Base-by-base conservation (phyloP, 2,113 vertebrate genomes). In the Phaethornis superciliosus region DNA sequence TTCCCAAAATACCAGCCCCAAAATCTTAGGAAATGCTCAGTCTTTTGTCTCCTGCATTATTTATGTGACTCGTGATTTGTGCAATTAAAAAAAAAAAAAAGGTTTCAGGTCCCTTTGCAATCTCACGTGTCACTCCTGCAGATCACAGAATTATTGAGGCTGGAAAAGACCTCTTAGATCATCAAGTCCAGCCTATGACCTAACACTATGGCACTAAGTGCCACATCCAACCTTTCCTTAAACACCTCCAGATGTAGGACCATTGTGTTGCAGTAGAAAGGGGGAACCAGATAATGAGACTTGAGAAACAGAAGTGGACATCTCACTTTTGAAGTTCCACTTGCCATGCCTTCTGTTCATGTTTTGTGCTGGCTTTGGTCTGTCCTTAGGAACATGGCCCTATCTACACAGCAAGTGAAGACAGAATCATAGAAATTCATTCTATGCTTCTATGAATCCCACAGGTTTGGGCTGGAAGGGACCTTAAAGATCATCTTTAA, bases 341-440 rank as follows among this genome's bases (percentile, higher is more conserved):
- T 52, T 54, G 49, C 12, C 44, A 28, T 17, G 0, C 49, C n/a
- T n/a, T 33, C 62, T 35, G 9, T 37, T 69, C 20, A 0, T 2
- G 2, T 7, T 59, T 63, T 46, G 28, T 67, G 56, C 35, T 30
- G 0, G 0, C 54, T 54, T 67, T 11, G 19, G 13, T 33, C 19
- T 6, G 2, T 9, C 4, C 6, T 37, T 33, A 26, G 40, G 33
- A 16, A 26, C 7, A 0, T 30, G 51, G 37, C 56, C 2, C 0
- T 20, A 51, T 3, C 77, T 30, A 17, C 14, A 1, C 23, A 16
- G 58, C 63, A 33, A 56, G 59, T 6, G 20, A 26, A 54, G 37
- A 19, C 46, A 47, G 46, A 47, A 19, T 10, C 46, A 47, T 20
- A 47, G 46, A 47, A 47, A 40, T 40, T 40, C 40, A 40, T 40